A percentile compares a stretch with the other conserved stretches of the same genome.
Conservation (phyloP, 1,140 invertebrate genomes). For the Hestina assimilis region DNA sequence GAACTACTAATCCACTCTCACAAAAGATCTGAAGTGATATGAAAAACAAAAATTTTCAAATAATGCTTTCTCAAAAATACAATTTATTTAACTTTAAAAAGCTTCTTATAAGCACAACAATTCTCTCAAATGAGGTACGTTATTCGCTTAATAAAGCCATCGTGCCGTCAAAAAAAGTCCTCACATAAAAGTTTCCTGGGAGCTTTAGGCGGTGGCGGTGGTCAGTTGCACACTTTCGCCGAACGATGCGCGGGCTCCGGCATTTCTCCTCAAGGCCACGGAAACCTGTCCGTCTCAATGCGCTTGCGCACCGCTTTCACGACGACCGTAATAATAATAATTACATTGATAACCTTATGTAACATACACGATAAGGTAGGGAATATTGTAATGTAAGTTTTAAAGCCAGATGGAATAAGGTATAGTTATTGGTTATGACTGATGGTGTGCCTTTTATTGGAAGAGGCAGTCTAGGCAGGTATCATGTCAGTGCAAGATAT, state of each 20-base stretch:
- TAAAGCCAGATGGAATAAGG: too few species aligned
- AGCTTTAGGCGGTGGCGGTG: constrained; percentile 31
- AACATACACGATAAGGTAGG: background rate
- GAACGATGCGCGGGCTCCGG: constrained; percentile 20
- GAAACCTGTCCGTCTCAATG: constrained; percentile 38
- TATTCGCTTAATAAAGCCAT: background rate
- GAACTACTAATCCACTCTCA: too few species aligned
- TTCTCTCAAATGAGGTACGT: background rate
- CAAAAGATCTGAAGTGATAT: too few species aligned
- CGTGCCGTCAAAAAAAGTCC: background rate
- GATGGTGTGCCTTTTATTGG: too few species aligned
- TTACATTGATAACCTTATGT: constrained; percentile 3
- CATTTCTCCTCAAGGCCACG: constrained; percentile 60
- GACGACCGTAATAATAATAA: background rate
- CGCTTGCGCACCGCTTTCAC: constrained; percentile 11
- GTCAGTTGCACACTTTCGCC: constrained; percentile 56
- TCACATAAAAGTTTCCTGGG: background rate
- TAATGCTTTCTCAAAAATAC: too few species aligned
- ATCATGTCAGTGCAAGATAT: too few species aligned
- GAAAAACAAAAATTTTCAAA: too few species aligned
- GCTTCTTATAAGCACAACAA: background rate
- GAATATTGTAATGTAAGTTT: too few species aligned
- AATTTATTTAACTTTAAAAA: background rate
- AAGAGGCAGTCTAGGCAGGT: too few species aligned
- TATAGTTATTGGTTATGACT: too few species aligned